Conservation (phyloP, 1,140 invertebrate species). For the Stenopsyche tienmushanensis region DNA sequence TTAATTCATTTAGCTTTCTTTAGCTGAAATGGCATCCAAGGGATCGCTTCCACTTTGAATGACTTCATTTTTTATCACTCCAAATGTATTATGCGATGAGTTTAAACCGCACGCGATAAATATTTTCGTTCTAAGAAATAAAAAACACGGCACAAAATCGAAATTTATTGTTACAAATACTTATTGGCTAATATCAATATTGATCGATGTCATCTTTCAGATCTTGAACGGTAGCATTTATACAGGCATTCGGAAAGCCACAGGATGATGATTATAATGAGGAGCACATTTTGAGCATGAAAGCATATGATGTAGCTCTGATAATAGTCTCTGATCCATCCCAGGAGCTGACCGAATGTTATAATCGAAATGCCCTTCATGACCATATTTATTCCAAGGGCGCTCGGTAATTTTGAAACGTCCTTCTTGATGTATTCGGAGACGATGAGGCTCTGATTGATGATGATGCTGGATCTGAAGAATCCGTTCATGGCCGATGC, state of each 20-base stretch:
- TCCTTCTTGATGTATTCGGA: slow-evolving; percentile 63
- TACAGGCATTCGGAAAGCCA: slow-evolving; percentile 61
- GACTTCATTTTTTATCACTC: not conserved
- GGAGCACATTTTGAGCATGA: slow-evolving; percentile 60
- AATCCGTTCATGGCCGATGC: slow-evolving; percentile 62
- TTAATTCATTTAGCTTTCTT: slow-evolving; percentile 30
- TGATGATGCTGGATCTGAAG: slow-evolving; percentile 64
- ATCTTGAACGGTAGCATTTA: slow-evolving; percentile 5
- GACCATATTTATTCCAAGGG: slow-evolving; percentile 72
- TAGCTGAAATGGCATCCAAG: slow-evolving; percentile 1
- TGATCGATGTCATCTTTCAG: too few relatives aligned
- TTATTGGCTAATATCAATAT: too few relatives aligned
- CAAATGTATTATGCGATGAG: not conserved
- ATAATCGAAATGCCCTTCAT: slow-evolving; percentile 68
- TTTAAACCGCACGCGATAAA: too few relatives aligned
- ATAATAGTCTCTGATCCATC: slow-evolving; percentile 65
- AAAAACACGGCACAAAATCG: too few relatives aligned
- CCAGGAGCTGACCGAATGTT: slow-evolving; percentile 65
- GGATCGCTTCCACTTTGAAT: slow-evolving; percentile 9
- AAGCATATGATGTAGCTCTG: slow-evolving; percentile 63
- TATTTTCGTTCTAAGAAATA: too few relatives aligned
- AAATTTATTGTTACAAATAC: too few relatives aligned
- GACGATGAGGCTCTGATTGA: slow-evolving; percentile 70
- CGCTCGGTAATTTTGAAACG: slow-evolving; percentile 61
- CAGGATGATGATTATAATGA: slow-evolving; percentile 56